Base-by-base conservation (phyloP, 2,113 vertebrate genomes). In the Cavia aperea region DNA sequence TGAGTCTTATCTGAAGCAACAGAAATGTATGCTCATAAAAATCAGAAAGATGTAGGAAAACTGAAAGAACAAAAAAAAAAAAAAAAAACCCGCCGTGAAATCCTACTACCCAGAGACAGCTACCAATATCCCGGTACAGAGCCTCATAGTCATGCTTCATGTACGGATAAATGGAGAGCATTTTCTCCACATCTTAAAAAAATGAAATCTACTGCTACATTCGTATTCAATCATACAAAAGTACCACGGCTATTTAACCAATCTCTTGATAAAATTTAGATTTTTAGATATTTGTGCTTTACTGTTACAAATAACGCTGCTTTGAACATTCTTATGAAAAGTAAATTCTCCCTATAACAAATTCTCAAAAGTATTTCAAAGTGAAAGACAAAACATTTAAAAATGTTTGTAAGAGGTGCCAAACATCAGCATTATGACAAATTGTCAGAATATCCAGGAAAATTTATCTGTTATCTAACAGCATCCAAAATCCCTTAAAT, bases 361-460 rank as follows among this genome's bases (percentile, higher is more conserved):
- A 93, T 39, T 95, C 83, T 70, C 66, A 93, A 46, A 93, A 95
- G 51, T 77, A 88, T 84, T 93, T 93, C 72, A 88, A 82, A n/a
- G 36, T 77, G 86, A 95, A 84, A 72, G 62, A 81, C 77, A 73
- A 90, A 65, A 68, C 23, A 29, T 33, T 92, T 51, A 2, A 6
- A 90, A 79, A 94, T 87, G 39, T 70, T 63, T n/a, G 11, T 81
- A 73, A 66, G n/a, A 72, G 77, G 31, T 93, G 86, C 3, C 91
- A 93, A 91, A 39, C 86, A 70, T 66, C 58, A 90, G 19, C 39
- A 15, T 62, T 89, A 58, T 88, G 23, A 39, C 24, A 85, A 88
- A 36, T 29, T 94, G 72, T 83, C 33, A 91, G 46, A 89, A 60
- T 89, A 83, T 19, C 26, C 66, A 89, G 54, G 39, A 91, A 91